phyloP scores from a whole-genome alignment of 2,888 invertebrate genomes.

The Sarcophaga carnaria region DNA sequence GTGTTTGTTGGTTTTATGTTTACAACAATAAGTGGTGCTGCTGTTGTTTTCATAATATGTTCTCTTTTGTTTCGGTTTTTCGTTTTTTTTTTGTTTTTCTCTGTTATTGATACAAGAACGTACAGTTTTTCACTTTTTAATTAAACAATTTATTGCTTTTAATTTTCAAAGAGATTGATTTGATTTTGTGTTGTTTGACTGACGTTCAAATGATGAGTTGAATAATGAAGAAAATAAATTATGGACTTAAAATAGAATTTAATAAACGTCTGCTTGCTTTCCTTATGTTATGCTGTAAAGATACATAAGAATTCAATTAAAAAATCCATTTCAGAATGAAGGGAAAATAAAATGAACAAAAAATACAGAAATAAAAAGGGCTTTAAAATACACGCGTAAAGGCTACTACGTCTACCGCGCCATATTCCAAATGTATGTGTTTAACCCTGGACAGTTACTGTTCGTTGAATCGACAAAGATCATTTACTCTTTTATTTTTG shows the following conservation, averaged over 20 bases:
- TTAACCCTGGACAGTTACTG: too few species aligned
- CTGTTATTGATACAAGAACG: constrained; percentile 39
- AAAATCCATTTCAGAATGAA: too few species aligned
- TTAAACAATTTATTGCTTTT: constrained; percentile 66
- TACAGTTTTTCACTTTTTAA: constrained; percentile 44
- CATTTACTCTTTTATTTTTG: too few species aligned
- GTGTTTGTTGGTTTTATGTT: too few species aligned
- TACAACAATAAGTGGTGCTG: too few species aligned
- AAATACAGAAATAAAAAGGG: too few species aligned
- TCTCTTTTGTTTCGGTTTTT: background rate
- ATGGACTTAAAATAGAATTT: constrained; percentile 6
- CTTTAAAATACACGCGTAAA: too few species aligned
- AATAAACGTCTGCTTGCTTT: too few species aligned
- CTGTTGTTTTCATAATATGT: background rate
- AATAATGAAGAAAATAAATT: constrained; percentile 1
- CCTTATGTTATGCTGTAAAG: constrained; percentile 43
- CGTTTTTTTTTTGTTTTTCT: constrained; percentile 20
- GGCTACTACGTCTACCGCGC: too few species aligned
- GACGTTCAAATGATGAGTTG: constrained; percentile 4
- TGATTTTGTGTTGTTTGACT: background rate
- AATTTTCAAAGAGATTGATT: constrained; percentile 15
- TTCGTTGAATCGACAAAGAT: too few species aligned
- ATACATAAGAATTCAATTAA: constrained; percentile 3
- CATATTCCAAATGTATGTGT: too few species aligned
- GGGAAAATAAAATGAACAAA: too few species aligned